phyloP scores from a whole-genome alignment of 2,797 vertebrate species.

The Cirrhinus mrigala region DNA sequence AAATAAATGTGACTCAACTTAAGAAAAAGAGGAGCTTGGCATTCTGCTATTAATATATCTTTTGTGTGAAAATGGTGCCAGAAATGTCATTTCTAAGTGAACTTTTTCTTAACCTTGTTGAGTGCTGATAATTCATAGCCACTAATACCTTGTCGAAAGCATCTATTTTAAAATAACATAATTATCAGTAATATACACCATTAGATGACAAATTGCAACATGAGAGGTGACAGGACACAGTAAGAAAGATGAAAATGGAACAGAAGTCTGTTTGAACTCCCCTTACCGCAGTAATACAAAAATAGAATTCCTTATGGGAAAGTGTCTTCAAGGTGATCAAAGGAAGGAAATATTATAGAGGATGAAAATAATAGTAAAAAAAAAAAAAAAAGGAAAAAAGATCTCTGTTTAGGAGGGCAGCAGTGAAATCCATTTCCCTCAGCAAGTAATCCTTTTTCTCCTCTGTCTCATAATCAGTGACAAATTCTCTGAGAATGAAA shows the following conservation, averaged over 20 bases:
- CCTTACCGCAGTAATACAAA: constrained; percentile 11
- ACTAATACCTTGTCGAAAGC: neutral
- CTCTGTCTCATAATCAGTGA: constrained; percentile 56
- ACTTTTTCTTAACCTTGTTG: neutral
- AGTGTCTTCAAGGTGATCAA: constrained; percentile 54
- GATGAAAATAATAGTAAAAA: constrained; percentile 63
- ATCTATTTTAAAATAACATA: neutral
- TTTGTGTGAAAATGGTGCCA: neutral
- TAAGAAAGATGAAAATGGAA: constrained; percentile 4
- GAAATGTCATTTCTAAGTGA: neutral
- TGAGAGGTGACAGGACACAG: neutral
- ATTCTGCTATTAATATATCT: neutral
- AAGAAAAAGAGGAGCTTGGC: neutral
- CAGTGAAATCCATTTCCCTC: constrained; percentile 55
- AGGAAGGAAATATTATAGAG: constrained; percentile 50
- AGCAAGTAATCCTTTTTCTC: constrained; percentile 64
- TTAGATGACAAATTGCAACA: constrained; percentile 17
- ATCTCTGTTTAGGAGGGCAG: constrained; percentile 27
- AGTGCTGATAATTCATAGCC: neutral
- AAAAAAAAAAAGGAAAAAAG: constrained; percentile 60
- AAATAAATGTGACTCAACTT: neutral
- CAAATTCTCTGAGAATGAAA: constrained; percentile 45
- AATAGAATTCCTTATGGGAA: constrained; percentile 32
- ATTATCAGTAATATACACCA: constrained; percentile 34
- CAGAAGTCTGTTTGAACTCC: neutral